Conservation (phyloP, 2,888 invertebrate species). For the Drosophila nigritarsus region DNA sequence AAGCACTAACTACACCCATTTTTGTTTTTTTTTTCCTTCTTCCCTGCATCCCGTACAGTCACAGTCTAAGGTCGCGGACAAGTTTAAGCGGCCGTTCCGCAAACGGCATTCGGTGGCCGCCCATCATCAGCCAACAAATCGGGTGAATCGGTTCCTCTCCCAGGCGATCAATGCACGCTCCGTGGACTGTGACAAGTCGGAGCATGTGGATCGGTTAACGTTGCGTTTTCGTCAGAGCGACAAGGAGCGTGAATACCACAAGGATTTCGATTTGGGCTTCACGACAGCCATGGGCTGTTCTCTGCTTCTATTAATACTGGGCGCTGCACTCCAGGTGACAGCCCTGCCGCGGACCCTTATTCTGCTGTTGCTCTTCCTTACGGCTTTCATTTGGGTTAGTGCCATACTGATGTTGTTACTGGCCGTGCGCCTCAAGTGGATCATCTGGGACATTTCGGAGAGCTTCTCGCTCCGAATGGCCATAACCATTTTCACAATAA, state of each 20-base stretch:
- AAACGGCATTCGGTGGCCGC: slow-evolving; percentile 93
- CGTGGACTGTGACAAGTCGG: slow-evolving; percentile 95
- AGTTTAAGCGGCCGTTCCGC: slow-evolving; percentile 94
- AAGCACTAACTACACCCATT: slow-evolving; percentile 40
- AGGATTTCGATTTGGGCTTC: slow-evolving; percentile 94
- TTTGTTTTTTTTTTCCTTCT: slow-evolving; percentile 19
- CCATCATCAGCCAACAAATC: slow-evolving; percentile 94
- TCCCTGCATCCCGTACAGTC: slow-evolving; percentile 48
- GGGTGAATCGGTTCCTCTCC: slow-evolving; percentile 96
- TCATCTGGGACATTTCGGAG: slow-evolving; percentile 94
- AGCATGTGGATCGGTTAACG: slow-evolving; percentile 94
- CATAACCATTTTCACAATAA: slow-evolving; percentile 94
- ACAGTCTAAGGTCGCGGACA: slow-evolving; percentile 93
- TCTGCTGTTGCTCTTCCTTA: slow-evolving; percentile 92
- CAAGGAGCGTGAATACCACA: slow-evolving; percentile 95
- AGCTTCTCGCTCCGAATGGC: slow-evolving; percentile 93
- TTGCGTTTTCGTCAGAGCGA: slow-evolving; percentile 93
- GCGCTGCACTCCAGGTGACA: slow-evolving; percentile 90
- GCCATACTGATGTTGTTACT: slow-evolving; percentile 93
- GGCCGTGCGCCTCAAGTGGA: slow-evolving; percentile 93
- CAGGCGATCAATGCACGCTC: slow-evolving; percentile 96
- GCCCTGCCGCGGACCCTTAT: slow-evolving; percentile 94
- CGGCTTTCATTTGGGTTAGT: slow-evolving; percentile 96
- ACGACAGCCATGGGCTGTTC: slow-evolving; percentile 93
- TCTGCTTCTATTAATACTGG: slow-evolving; percentile 90